A percentile compares a stretch with the other conserved stretches of the same genome.
These are phyloP conservation scores for Noturus placidus DNA, from an alignment of 2,113 vertebrate species.

Conservation along the genomic window DNA sequence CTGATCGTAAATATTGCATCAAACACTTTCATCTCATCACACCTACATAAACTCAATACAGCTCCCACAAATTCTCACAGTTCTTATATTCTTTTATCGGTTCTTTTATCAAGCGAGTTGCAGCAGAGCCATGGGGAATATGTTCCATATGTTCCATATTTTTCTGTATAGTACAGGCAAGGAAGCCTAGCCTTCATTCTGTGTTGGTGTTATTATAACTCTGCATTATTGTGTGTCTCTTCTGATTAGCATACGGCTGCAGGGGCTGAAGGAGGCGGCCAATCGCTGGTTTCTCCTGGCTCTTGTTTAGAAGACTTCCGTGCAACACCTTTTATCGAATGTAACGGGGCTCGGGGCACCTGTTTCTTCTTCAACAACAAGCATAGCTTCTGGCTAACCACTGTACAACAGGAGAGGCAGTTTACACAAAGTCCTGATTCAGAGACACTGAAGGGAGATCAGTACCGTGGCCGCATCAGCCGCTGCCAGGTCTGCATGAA, in stretches of 20 bases:
- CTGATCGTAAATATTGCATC: not conserved
- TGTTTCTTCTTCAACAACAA: conserved; percentile 97
- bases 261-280: conserved; percentile 87
- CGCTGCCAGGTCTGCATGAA: conserved; percentile 98
- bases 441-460: conserved; percentile 85
- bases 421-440: conserved; percentile 71
- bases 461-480: conserved; percentile 83
- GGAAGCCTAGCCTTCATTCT: not conserved
- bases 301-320: conserved; percentile 96
- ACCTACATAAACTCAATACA: not conserved
- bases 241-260: conserved; percentile 85
- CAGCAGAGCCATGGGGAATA: not conserved
- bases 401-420: conserved; percentile 76
- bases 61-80: not conserved
- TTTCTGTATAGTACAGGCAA: not conserved
- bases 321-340: conserved; percentile 93
- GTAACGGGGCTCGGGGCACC: conserved; percentile 85
- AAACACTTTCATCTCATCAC: not conserved
- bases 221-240: not conserved
- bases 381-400: conserved; percentile 96
- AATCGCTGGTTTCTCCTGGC: conserved; percentile 91
- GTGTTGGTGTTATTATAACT: not conserved
- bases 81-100: not conserved
- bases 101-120: not conserved
- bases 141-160: not conserved